These are phyloP conservation scores for Eupeodes luniger DNA, from an alignment of 2,888 invertebrate species.

Conservation along the genomic window DNA sequence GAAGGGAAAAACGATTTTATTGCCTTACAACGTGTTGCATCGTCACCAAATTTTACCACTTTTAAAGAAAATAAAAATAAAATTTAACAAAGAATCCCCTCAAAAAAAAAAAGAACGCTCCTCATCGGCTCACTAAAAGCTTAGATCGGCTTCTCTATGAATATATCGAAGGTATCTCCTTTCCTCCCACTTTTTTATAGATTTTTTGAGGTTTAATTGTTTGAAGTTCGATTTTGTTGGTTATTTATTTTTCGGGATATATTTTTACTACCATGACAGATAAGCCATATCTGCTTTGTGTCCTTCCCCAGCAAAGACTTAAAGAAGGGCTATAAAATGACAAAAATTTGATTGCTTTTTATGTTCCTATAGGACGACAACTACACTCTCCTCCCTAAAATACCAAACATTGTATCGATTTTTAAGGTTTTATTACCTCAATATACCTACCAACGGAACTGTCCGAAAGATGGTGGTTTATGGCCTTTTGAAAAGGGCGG, in stretches of 20 bases:
- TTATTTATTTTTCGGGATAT: slow-evolving; percentile 29
- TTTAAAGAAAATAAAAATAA: slow-evolving; percentile 9
- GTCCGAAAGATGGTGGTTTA: slow-evolving; percentile 62
- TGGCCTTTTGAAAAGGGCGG: slow-evolving; percentile 20
- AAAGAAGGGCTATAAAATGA: slow-evolving; percentile 58
- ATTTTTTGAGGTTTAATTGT: slow-evolving; percentile 57
- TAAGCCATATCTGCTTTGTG: slow-evolving; percentile 53
- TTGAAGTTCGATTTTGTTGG: slow-evolving; percentile 34
- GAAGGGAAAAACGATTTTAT: slow-evolving; percentile 59
- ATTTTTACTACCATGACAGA: slow-evolving; percentile 66
- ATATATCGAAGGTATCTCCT: slow-evolving; percentile 15
- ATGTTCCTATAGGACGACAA: slow-evolving; percentile 8
- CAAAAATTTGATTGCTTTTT: slow-evolving; percentile 55
- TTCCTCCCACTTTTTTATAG: slow-evolving; percentile 56
- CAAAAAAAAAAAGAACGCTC: background rate
- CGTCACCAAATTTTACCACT: slow-evolving; percentile 59
- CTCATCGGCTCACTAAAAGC: slow-evolving; percentile 41
- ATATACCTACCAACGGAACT: slow-evolving; percentile 50
- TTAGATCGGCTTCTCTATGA: slow-evolving; percentile 33
- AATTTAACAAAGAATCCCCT: background rate
- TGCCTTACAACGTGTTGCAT: slow-evolving; percentile 65
- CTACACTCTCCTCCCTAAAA: slow-evolving; percentile 42
- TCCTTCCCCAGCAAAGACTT: background rate
- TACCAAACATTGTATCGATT: slow-evolving; percentile 55
- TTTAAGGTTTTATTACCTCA: slow-evolving; percentile 68